Conservation (phyloP, 2,797 vertebrate genomes). For the Fistularia tabacaria region DNA sequence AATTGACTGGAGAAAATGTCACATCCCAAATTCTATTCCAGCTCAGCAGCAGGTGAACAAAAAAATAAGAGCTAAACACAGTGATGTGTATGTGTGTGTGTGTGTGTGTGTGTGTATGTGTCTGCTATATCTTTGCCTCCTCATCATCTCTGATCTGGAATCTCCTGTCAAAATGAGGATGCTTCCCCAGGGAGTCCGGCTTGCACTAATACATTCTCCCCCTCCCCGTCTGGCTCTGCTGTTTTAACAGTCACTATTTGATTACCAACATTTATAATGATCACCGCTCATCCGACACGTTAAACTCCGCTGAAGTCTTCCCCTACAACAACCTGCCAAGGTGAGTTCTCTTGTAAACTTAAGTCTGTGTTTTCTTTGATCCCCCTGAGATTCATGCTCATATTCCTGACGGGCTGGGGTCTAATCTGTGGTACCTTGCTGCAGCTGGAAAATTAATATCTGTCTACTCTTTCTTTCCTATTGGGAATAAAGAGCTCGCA, state of each 20-base stretch:
- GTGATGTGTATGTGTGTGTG: too few species aligned
- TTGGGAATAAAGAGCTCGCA: neutral
- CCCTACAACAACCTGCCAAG: constrained; percentile 23
- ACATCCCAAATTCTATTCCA: too few species aligned
- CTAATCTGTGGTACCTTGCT: constrained; percentile 11
- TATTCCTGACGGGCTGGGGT: constrained; percentile 15
- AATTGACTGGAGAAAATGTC: too few species aligned
- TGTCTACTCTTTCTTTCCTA: constrained; percentile 4
- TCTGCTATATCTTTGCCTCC: too few species aligned
- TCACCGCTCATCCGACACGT: neutral
- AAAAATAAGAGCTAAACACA: too few species aligned
- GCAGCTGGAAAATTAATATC: constrained; percentile 21
- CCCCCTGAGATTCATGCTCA: constrained; percentile 22
- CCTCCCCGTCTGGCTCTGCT: too few species aligned
- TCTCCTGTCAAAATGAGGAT: too few species aligned
- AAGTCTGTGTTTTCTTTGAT: constrained; percentile 16
- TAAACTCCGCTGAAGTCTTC: constrained; percentile 16
- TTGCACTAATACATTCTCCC: neutral
- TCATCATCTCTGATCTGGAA: too few species aligned
- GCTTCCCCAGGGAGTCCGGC: neutral
- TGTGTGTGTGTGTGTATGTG: too few species aligned
- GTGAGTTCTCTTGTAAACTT: neutral
- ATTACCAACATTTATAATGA: too few species aligned
- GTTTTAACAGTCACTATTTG: too few species aligned
- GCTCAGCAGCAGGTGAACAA: too few species aligned